Evolutionary conservation across 2,113 vertebrate species (phyloP).

Genomic region (Lycocorax pyrrhopterus): DNA sequence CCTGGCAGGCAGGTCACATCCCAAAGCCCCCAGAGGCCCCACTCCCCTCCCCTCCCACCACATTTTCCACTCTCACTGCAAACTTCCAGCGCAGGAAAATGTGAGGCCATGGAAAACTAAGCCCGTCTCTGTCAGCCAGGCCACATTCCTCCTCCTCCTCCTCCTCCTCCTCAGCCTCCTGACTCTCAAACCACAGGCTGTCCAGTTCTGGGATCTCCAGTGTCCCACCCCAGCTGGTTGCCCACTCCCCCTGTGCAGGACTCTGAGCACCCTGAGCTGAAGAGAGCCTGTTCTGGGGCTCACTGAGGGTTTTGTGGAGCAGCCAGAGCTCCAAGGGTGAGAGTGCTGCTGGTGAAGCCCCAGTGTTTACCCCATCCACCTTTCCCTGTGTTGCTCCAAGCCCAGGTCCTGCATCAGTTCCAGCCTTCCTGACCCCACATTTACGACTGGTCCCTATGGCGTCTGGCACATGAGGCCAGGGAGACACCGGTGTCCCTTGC

Average conservation of each 20-base stretch:
- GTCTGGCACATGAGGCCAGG: background rate
- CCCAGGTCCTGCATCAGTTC: fast-evolving
- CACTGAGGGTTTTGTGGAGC: background rate
- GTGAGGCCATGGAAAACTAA: slow-evolving; percentile 21
- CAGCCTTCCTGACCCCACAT: background rate
- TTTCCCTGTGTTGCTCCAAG: background rate
- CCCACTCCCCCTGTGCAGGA: fast-evolving
- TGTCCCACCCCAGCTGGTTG: no score
- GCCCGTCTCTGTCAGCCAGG: background rate
- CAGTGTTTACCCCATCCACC: background rate
- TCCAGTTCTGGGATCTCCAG: background rate
- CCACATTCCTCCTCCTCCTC: background rate
- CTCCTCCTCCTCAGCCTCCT: background rate
- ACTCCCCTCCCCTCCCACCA: background rate
- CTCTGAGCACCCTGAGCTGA: fast-evolving
- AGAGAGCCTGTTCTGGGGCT: background rate
- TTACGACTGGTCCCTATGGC: background rate
- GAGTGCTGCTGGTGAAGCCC: background rate
- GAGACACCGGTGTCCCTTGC: background rate
- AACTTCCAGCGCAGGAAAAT: background rate
- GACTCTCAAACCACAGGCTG: background rate
- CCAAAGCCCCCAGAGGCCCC: background rate
- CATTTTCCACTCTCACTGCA: background rate
- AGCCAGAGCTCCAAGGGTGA: background rate
- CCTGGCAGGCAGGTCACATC: background rate